Base-by-base conservation (phyloP, 1,140 invertebrate species). In the Leptoteleia sp. region DNA sequence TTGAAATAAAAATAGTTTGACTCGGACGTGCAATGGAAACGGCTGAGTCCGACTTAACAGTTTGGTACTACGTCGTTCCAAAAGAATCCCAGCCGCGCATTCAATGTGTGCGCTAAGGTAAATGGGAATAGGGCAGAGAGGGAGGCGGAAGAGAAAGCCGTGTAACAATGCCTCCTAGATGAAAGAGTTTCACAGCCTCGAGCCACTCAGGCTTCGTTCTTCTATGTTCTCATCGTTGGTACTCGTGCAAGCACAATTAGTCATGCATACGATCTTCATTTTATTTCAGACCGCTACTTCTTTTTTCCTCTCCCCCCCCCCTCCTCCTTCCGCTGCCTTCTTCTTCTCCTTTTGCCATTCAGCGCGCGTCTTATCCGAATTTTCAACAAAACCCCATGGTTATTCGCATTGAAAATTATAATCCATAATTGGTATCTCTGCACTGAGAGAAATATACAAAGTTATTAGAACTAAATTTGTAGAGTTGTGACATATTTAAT, bases 191-290 rank as follows among this genome's bases (percentile, higher is more conserved):
- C 76, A 42, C 40, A 62, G 76, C 68, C 68, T 68, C 68, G 62
- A 72, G 76, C 76, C 68, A 79, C 68, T 79, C 64, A 68, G n/a
- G 68, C 76, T 73, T 57, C 55, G 68, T 79, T 79, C 76, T 78
- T 62, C 73, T 76, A 42, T 65, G 67, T 77, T 77, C 73, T 77
- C 50, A 16, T 68, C 68, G 76, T 59, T 79, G 76, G 43, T 79
- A 79, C 68, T 79, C 76, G 62, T 73, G 57, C 68, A 64, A 64
- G 76, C 68, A 73, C 68, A 79, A 79, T 79, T 79, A 79, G 68
- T 79, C 68, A 73, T 73, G 68, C 64, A 79, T 70, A 54, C 62
- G 52, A 70, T 73, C 64, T 79, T 79, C 62, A 79, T 68, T 79
- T 79, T 72, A 78, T 78, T 78, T 48, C 59, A 77, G 67, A 71